phyloP scores from a whole-genome alignment of 2,113 vertebrate species.

The Dicaeum eximium region DNA sequence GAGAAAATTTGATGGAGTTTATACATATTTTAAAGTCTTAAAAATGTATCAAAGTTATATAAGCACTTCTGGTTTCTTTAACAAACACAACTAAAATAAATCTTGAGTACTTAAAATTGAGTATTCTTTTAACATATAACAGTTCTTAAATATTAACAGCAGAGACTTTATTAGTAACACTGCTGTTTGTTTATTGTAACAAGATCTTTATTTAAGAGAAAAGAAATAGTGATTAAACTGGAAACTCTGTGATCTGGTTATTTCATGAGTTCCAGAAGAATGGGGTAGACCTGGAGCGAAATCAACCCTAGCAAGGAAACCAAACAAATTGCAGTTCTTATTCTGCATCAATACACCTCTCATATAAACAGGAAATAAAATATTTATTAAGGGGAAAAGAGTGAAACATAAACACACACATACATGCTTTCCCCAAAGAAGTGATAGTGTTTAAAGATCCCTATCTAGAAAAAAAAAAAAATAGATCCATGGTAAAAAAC shows the following conservation, averaged over 20 bases:
- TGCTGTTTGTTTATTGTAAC: background rate
- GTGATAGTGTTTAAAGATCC: background rate
- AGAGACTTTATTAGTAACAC: background rate
- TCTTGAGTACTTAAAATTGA: background rate
- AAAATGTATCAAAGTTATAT: background rate
- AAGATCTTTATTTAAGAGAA: constrained; percentile 18
- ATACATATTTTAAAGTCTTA: constrained; percentile 75
- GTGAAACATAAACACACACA: background rate
- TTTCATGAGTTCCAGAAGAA: background rate
- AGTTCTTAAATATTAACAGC: constrained; percentile 1
- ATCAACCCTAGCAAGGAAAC: background rate
- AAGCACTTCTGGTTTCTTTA: constrained; percentile 28
- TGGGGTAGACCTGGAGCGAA: background rate
- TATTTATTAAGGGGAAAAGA: background rate
- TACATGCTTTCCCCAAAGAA: background rate
- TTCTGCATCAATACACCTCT: background rate
- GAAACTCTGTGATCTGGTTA: constrained; percentile 11
- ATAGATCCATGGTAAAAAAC: background rate
- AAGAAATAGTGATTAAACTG: constrained; percentile 14
- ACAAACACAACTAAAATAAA: constrained; percentile 10
- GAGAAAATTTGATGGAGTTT: constrained; percentile 84
- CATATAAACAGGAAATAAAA: background rate
- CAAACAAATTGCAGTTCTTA: background rate
- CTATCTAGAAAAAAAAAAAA: background rate
- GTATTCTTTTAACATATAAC: background rate